phyloP scores from a whole-genome alignment of 2,888 invertebrate species.

The Amphipoea lucens region DNA sequence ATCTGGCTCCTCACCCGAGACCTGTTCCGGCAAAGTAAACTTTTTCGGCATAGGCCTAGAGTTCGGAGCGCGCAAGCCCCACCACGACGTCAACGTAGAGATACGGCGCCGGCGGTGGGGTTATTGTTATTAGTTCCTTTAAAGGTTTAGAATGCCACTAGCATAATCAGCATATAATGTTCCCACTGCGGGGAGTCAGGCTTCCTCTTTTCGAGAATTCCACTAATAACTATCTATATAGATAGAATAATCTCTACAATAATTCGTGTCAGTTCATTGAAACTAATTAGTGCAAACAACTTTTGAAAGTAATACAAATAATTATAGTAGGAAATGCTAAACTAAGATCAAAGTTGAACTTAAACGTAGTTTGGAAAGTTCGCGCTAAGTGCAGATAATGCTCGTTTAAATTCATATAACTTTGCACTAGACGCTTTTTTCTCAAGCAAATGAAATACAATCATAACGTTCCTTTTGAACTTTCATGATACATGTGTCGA shows the following conservation, averaged over 20 bases:
- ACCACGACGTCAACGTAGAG: no score
- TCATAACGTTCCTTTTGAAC: not conserved
- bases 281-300: slow-evolving; percentile 20
- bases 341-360: slow-evolving; percentile 29
- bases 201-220: not conserved
- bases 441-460: slow-evolving; percentile 2
- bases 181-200: no score
- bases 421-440: slow-evolving; percentile 29
- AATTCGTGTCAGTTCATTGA: not conserved
- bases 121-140: no score
- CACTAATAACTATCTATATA: not conserved
- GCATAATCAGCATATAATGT: no score
- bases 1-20: no score
- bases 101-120: no score
- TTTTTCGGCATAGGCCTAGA: no score
- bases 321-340: slow-evolving; percentile 31
- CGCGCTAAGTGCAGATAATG: slow-evolving; percentile 41
- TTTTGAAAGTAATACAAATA: slow-evolving; percentile 21
- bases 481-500: not conserved
- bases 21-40: no score
- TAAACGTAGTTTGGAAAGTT: slow-evolving; percentile 27
- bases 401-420: slow-evolving; percentile 59
- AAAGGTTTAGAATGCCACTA: no score
- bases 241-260: not conserved
- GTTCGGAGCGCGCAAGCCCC: no score